These are phyloP conservation scores for Drosophila yooni DNA, from an alignment of 2,888 invertebrate species.

Conservation along the genomic window DNA sequence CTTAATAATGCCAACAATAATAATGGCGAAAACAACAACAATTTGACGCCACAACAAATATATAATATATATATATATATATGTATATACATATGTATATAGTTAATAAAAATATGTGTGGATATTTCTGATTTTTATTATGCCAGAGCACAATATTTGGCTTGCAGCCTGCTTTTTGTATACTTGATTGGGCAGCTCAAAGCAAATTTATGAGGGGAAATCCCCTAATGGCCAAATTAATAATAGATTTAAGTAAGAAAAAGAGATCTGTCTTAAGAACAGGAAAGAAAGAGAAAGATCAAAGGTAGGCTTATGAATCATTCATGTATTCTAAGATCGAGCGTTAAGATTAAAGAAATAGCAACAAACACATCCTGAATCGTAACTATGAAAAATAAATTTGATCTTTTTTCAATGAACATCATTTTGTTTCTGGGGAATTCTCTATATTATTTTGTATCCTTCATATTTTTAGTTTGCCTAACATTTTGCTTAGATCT, in stretches of 20 bases:
- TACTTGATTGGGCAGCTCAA: background rate
- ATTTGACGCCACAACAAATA: conserved; percentile 28
- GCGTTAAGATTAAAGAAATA: background rate
- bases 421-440: background rate
- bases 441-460: rapidly evolving
- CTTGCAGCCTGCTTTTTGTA: conserved; percentile 7
- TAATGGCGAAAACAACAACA: conserved; percentile 25
- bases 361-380: background rate
- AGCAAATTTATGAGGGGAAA: background rate
- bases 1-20: conserved; percentile 73
- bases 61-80: background rate
- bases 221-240: background rate
- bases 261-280: background rate
- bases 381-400: background rate
- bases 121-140: conserved; percentile 43
- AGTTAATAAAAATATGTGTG: conserved; percentile 45
- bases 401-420: background rate
- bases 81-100: background rate
- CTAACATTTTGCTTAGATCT: background rate
- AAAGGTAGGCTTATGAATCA: background rate
- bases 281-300: background rate
- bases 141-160: conserved; percentile 30
- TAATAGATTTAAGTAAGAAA: background rate
- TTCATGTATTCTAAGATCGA: background rate
- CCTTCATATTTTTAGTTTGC: background rate